These are phyloP conservation scores for Halocaridina rubra DNA, from an alignment of 2,888 invertebrate species.

Conservation along the genomic window DNA sequence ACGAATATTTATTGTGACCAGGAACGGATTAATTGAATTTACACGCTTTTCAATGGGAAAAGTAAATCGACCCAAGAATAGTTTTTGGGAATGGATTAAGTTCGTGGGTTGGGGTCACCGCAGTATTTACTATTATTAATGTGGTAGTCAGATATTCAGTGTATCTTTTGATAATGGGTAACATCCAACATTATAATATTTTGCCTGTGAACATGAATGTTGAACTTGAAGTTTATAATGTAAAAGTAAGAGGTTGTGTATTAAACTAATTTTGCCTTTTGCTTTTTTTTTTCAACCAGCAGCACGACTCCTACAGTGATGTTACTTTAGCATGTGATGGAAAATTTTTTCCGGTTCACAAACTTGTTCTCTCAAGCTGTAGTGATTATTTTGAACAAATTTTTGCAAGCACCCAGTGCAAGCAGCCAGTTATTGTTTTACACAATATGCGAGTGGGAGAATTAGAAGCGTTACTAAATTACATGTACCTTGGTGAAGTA, in stretches of 20 bases:
- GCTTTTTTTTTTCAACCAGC: background rate
- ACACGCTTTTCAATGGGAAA: too few species aligned
- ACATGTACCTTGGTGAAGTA: conserved; percentile 58
- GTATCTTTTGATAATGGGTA: too few species aligned
- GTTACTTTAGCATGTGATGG: conserved; percentile 62
- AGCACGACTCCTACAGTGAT: conserved; percentile 59
- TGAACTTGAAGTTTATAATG: too few species aligned
- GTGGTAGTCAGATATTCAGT: too few species aligned
- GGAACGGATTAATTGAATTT: too few species aligned
- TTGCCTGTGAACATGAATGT: too few species aligned
- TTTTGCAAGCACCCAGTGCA: conserved; percentile 57
- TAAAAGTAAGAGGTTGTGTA: background rate
- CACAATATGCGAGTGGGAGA: conserved; percentile 58
- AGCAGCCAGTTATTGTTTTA: conserved; percentile 61
- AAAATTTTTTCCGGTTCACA: conserved; percentile 59
- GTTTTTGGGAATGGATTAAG: too few species aligned
- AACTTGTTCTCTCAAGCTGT: conserved; percentile 62
- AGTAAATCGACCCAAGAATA: too few species aligned
- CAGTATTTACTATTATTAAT: too few species aligned
- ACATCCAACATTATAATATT: too few species aligned
- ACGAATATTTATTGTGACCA: too few species aligned
- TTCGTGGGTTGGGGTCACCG: too few species aligned
- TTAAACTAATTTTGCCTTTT: background rate
- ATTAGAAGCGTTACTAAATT: conserved; percentile 58
- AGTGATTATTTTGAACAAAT: conserved; percentile 63